Conservation (phyloP, 2,113 vertebrate genomes). For the Malaclemys terrapin region DNA sequence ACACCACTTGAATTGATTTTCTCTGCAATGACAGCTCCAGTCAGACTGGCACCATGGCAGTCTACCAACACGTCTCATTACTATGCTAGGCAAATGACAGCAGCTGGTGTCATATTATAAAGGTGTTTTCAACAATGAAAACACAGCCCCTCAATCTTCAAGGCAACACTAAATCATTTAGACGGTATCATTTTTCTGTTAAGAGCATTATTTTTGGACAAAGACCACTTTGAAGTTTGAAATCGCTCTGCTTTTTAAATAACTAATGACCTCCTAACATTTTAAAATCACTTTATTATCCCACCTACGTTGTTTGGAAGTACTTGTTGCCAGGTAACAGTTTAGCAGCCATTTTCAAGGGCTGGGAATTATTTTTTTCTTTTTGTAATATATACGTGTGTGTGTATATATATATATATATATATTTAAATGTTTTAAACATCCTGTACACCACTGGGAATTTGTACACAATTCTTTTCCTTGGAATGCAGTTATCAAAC, state of each 20-base stretch:
- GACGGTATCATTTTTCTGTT: constrained; percentile 85
- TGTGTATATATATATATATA: constrained; percentile 62
- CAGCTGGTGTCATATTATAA: constrained; percentile 90
- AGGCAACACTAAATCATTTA: constrained; percentile 84
- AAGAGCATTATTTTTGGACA: constrained; percentile 88
- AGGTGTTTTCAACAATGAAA: constrained; percentile 86
- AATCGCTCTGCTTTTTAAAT: constrained; percentile 70
- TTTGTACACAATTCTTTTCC: neutral
- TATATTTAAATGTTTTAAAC: constrained; percentile 60
- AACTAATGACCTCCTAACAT: constrained; percentile 69
- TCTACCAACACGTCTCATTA: constrained; percentile 83
- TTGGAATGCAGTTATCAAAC: constrained; percentile 57
- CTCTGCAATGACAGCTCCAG: constrained; percentile 94
- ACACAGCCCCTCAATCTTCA: constrained; percentile 83
- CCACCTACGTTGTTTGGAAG: constrained; percentile 79
- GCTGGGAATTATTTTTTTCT: constrained; percentile 59
- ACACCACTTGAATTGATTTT: constrained; percentile 93
- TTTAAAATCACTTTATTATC: constrained; percentile 75
- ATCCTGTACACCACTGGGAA: constrained; percentile 65
- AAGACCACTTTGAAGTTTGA: constrained; percentile 83
- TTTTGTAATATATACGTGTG: constrained; percentile 47
- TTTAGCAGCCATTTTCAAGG: constrained; percentile 85
- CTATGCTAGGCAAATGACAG: constrained; percentile 86
- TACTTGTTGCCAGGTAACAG: constrained; percentile 86
- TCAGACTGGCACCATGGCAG: constrained; percentile 92